Evolutionary conservation across 2,888 invertebrate genomes (phyloP).

Genomic region (Callimorpha dominula): DNA sequence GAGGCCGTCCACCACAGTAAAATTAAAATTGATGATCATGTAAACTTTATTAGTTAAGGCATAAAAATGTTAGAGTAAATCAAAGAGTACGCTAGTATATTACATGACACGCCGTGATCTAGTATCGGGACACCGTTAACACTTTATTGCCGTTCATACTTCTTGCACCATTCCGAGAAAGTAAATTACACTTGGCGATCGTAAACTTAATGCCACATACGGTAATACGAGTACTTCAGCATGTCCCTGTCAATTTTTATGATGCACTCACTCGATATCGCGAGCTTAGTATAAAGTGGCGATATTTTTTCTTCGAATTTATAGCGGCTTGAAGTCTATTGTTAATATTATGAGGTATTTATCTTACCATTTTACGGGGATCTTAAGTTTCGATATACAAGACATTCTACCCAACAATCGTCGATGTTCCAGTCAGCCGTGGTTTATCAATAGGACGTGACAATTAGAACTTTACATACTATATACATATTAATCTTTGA

Average conservation of each 20-base stretch:
- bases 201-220: slow-evolving; percentile 82
- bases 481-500: neutral
- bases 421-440: neutral
- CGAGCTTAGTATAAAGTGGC: slow-evolving; percentile 38
- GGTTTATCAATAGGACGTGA: neutral
- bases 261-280: slow-evolving; percentile 75
- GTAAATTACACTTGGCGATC: slow-evolving; percentile 80
- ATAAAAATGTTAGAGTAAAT: slow-evolving; percentile 80
- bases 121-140: slow-evolving; percentile 73
- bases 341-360: slow-evolving; percentile 25
- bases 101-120: slow-evolving; percentile 61
- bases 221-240: slow-evolving; percentile 78
- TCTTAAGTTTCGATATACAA: neutral
- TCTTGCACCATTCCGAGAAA: slow-evolving; percentile 81
- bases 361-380: neutral
- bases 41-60: slow-evolving; percentile 79
- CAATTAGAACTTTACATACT: neutral
- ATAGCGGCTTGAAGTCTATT: slow-evolving; percentile 16
- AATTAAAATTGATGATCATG: slow-evolving; percentile 83
- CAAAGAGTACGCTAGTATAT: slow-evolving; percentile 65
- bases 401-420: neutral
- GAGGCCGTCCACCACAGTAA: slow-evolving; percentile 69
- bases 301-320: slow-evolving; percentile 38
- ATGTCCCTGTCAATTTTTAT: slow-evolving; percentile 82
- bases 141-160: slow-evolving; percentile 80